phyloP scores from a whole-genome alignment of 2,888 invertebrate genomes.

The Diloba caeruleocephala region DNA sequence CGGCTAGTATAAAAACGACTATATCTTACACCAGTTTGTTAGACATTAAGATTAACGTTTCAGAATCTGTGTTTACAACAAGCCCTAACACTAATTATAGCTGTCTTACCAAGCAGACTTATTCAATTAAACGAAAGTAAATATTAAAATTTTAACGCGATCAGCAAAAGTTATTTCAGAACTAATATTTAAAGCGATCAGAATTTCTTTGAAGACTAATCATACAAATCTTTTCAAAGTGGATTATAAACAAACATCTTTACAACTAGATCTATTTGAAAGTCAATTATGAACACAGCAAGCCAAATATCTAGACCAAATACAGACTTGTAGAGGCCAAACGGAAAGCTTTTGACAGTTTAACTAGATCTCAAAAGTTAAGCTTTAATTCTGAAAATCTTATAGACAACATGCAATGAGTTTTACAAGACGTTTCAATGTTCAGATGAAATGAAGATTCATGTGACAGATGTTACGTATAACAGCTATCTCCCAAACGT shows the following conservation, averaged over 20 bases:
- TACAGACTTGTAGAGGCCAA: conserved; percentile 46
- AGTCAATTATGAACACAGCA: conserved; percentile 56
- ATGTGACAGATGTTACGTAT: conserved; percentile 32
- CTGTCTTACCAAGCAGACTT: conserved; percentile 7
- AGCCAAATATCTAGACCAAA: conserved; percentile 51
- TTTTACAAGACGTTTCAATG: conserved; percentile 30
- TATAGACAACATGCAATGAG: conserved; percentile 21
- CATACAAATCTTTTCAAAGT: conserved; percentile 19
- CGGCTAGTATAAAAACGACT: too few relatives aligned
- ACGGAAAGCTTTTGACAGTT: conserved; percentile 52
- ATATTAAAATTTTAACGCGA: conserved; percentile 19
- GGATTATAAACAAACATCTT: conserved; percentile 10
- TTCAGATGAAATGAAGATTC: conserved; percentile 35
- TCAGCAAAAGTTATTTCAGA: conserved; percentile 16
- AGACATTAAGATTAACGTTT: conserved; percentile 1
- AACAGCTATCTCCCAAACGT: conserved; percentile 27
- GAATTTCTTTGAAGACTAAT: conserved; percentile 20
- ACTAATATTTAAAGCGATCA: conserved; percentile 18
- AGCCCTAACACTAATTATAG: background rate
- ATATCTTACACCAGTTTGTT: too few relatives aligned
- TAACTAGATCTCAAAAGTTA: conserved; percentile 39
- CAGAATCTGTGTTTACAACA: conserved; percentile 8
- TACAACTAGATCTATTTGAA: conserved; percentile 43
- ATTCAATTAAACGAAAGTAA: conserved; percentile 22
- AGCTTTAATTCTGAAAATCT: conserved; percentile 30